A percentile compares a stretch with the other conserved stretches of the same genome.
Evolutionary conservation across 2,888 invertebrate species (phyloP).

Genomic region (Leptura quadrifasciata): DNA sequence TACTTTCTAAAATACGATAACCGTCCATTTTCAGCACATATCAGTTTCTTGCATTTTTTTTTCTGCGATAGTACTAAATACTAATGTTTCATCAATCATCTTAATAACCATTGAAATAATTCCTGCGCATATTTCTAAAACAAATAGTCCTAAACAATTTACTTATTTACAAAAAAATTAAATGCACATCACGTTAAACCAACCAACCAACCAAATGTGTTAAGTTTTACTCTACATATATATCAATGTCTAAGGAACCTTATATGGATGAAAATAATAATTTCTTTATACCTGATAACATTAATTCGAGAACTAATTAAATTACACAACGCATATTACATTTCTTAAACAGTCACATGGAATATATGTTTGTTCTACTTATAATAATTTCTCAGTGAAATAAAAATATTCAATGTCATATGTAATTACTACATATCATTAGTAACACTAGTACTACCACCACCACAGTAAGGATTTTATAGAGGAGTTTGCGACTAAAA

Average conservation of each 20-base stretch:
- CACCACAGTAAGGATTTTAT: too few species aligned
- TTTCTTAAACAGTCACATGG: background rate
- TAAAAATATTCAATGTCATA: conserved; percentile 28
- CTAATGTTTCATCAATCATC: too few species aligned
- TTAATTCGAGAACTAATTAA: background rate
- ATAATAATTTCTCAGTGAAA: conserved; percentile 32
- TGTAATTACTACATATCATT: background rate
- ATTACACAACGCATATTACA: background rate
- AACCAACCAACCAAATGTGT: background rate
- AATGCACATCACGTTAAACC: background rate
- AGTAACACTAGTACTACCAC: background rate
- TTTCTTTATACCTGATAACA: conserved; percentile 1
- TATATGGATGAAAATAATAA: background rate
- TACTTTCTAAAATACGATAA: too few species aligned
- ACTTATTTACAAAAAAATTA: too few species aligned
- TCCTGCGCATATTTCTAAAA: too few species aligned
- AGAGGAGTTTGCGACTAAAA: too few species aligned
- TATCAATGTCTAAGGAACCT: background rate
- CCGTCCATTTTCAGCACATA: too few species aligned
- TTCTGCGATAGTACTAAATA: too few species aligned
- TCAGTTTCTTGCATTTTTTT: too few species aligned
- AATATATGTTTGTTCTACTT: conserved; percentile 31
- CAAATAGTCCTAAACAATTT: too few species aligned
- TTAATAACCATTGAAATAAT: too few species aligned
- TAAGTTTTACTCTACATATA: background rate